Evolutionary conservation across 1,140 invertebrate genomes (phyloP).

Genomic region (Augochlora pura): DNA sequence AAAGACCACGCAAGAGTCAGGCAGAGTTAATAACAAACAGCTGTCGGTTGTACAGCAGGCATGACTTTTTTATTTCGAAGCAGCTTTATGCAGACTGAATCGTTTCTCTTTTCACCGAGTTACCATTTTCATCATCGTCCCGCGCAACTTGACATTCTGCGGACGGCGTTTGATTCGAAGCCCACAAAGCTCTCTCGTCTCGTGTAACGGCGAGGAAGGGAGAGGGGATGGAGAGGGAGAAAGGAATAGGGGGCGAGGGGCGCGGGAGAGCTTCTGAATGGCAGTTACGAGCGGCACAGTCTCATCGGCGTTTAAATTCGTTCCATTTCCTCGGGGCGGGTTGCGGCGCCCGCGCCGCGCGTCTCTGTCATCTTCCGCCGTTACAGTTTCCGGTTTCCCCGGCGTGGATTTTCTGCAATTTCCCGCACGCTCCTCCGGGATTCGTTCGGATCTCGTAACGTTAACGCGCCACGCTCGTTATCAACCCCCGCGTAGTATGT

Average conservation of each 20-base stretch:
- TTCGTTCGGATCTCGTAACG: conserved; percentile 15
- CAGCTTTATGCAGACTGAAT: background rate
- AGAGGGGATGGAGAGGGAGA: too few relatives aligned
- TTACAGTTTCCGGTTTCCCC: background rate
- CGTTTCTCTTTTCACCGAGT: background rate
- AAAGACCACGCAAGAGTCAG: too few relatives aligned
- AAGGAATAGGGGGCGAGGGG: too few relatives aligned
- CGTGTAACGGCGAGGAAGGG: background rate
- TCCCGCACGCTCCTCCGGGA: background rate
- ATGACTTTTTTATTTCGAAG: background rate
- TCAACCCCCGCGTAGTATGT: background rate
- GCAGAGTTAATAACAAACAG: background rate
- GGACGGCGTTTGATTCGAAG: conserved; percentile 14
- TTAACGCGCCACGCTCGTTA: conserved; percentile 21
- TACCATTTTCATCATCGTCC: background rate
- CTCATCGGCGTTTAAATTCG: conserved; percentile 25
- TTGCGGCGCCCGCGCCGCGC: too few relatives aligned
- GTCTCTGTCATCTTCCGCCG: background rate
- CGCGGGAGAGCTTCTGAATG: background rate
- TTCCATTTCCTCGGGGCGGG: conserved; percentile 8
- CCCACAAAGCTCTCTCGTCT: background rate
- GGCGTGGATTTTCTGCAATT: conserved; percentile 4
- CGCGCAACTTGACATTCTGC: background rate
- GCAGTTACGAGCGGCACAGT: background rate
- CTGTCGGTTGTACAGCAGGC: background rate